Evolutionary conservation across 2,113 vertebrate species (phyloP).

Genomic region (Jacana jacana): DNA sequence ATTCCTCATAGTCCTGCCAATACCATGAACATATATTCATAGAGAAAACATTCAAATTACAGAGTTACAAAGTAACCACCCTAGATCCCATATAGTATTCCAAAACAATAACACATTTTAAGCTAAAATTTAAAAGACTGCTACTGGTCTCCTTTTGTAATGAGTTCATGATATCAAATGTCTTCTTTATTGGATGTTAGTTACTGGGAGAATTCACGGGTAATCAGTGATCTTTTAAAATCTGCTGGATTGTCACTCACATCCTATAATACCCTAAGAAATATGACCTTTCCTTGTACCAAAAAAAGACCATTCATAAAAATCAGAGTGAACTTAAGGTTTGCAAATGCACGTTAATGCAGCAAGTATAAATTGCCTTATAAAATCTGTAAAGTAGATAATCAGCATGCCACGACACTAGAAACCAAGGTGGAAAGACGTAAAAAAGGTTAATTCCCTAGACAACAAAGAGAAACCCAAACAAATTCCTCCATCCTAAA

Average conservation of each 20-base stretch:
- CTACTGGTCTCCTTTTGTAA: not conserved
- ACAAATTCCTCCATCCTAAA: not conserved
- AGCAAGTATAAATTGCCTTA: not conserved
- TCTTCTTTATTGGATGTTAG: not conserved
- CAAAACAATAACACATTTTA: not conserved
- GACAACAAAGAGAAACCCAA: not conserved
- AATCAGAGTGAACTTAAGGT: not conserved
- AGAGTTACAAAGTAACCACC: not conserved
- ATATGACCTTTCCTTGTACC: not conserved
- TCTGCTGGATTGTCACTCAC: not conserved
- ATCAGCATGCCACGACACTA: not conserved
- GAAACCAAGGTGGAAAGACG: not conserved
- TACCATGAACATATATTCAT: not conserved
- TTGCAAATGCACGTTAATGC: not conserved
- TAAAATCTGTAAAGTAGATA: not conserved
- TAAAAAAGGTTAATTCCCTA: not conserved
- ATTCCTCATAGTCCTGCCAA: not conserved
- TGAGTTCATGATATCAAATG: not conserved
- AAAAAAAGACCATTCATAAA: not conserved
- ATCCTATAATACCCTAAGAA: not conserved
- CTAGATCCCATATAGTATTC: not conserved
- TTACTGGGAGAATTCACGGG: not conserved
- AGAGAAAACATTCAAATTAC: not conserved
- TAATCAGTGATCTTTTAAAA: not conserved
- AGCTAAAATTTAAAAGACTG: not conserved